Conservation (phyloP, 2,888 invertebrate genomes). For the Pristionchus fissidentatus region DNA sequence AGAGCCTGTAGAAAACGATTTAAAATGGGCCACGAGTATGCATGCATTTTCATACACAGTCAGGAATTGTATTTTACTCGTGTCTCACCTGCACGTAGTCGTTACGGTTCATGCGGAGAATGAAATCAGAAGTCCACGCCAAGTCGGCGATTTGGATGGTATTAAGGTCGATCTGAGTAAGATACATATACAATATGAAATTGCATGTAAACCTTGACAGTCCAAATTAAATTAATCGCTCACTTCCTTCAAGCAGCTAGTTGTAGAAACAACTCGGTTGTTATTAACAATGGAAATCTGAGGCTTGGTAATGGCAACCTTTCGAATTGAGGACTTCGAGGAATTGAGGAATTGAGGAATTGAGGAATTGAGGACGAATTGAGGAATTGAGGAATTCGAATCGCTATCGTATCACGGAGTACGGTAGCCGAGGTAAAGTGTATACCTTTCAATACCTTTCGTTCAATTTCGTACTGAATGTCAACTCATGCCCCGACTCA, state of each 20-base stretch:
- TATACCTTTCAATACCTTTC: slow-evolving; percentile 99
- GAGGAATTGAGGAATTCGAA: too few species aligned
- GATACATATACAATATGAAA: neutral
- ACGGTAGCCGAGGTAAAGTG: too few species aligned
- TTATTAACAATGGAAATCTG: slow-evolving; percentile 98
- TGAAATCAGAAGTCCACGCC: slow-evolving; percentile 87
- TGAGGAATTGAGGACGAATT: too few species aligned
- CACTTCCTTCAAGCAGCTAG: slow-evolving; percentile 87
- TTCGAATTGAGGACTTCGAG: slow-evolving; percentile 97
- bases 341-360: slow-evolving; percentile 98
- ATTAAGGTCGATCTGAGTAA: slow-evolving; percentile 88
- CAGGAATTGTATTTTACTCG: neutral
- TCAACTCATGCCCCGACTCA: neutral
- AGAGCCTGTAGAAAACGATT: slow-evolving; percentile 82
- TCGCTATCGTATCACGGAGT: too few species aligned
- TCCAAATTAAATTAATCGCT: neutral
- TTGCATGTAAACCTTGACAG: too few species aligned
- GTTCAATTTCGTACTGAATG: slow-evolving; percentile 70
- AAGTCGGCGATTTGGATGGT: slow-evolving; percentile 95
- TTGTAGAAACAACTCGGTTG: slow-evolving; percentile 96
- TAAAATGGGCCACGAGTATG: neutral
- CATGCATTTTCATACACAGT: too few species aligned
- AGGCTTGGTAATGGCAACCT: slow-evolving; percentile 97
- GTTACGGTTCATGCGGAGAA: slow-evolving; percentile 77
- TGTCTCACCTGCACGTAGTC: slow-evolving; percentile 74